phyloP scores from a whole-genome alignment of 2,888 invertebrate genomes.

The Imbricaverruca yamaguchii region DNA sequence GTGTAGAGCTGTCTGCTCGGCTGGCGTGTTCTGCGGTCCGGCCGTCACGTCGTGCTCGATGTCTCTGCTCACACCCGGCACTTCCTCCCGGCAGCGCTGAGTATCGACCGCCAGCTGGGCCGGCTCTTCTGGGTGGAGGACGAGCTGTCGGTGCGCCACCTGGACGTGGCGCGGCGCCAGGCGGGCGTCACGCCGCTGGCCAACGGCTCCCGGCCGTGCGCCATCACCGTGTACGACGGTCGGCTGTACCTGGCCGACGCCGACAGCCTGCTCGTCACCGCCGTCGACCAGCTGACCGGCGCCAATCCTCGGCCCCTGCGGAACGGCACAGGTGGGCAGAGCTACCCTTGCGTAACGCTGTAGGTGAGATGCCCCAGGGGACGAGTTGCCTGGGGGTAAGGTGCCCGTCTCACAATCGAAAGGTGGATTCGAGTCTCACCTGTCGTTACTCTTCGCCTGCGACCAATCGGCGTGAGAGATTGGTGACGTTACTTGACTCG shows the following conservation, averaged over 20 bases:
- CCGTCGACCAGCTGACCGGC: slow-evolving; percentile 27
- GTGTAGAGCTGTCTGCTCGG: no score
- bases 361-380: no score
- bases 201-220: slow-evolving; percentile 24
- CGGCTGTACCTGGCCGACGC: slow-evolving; percentile 29
- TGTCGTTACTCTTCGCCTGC: no score
- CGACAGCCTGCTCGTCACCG: slow-evolving; percentile 26
- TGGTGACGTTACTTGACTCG: no score
- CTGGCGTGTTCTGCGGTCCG: no score
- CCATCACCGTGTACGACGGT: slow-evolving; percentile 28
- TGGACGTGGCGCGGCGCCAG: neutral
- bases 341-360: no score
- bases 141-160: neutral
- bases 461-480: no score
- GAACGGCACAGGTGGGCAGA: slow-evolving; percentile 23
- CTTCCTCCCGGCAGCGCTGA: neutral
- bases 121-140: neutral
- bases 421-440: no score
- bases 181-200: neutral
- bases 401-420: no score
- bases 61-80: no score
- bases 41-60: no score
- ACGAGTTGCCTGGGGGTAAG: no score
- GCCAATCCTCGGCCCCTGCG: slow-evolving; percentile 24
- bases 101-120: neutral